These are phyloP conservation scores for Protophormia terraenovae DNA, from an alignment of 2,888 invertebrate species.

Conservation along the genomic window DNA sequence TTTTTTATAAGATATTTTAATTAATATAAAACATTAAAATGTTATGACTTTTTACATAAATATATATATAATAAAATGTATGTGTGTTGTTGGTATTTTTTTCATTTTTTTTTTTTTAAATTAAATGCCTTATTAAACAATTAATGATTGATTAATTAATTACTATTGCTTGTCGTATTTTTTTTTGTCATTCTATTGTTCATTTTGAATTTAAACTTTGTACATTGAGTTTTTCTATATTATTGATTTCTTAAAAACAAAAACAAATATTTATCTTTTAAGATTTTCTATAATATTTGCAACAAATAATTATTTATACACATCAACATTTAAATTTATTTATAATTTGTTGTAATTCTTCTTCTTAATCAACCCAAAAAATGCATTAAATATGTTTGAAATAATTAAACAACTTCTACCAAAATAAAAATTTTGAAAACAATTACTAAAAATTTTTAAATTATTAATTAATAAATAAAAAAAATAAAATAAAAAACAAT, in stretches of 20 bases:
- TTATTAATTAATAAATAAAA: constrained; percentile 17
- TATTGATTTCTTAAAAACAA: neutral
- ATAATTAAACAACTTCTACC: constrained; percentile 20
- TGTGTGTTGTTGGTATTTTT: constrained; percentile 8
- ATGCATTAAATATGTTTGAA: constrained; percentile 29
- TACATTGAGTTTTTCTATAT: constrained; percentile 40
- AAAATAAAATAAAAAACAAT: constrained; percentile 53
- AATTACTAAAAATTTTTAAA: constrained; percentile 40
- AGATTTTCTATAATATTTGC: constrained; percentile 6
- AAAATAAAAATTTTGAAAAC: constrained; percentile 52
- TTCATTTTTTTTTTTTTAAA: constrained; percentile 12
- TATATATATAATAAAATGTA: constrained; percentile 37
- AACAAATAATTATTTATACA: constrained; percentile 22
- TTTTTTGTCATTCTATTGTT: constrained; percentile 8
- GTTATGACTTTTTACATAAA: constrained; percentile 59
- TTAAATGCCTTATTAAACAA: constrained; percentile 64
- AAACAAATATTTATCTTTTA: constrained; percentile 9
- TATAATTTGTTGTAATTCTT: constrained; percentile 2
- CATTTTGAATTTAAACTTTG: constrained; percentile 30
- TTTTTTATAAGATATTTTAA: neutral
- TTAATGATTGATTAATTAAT: constrained; percentile 43
- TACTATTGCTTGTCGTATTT: constrained; percentile 30
- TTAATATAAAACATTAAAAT: constrained; percentile 40
- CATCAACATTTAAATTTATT: constrained; percentile 1
- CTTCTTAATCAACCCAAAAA: constrained; percentile 53